Evolutionary conservation across 2,888 invertebrate genomes (phyloP).

Genomic region (Scaeva pyrastri): DNA sequence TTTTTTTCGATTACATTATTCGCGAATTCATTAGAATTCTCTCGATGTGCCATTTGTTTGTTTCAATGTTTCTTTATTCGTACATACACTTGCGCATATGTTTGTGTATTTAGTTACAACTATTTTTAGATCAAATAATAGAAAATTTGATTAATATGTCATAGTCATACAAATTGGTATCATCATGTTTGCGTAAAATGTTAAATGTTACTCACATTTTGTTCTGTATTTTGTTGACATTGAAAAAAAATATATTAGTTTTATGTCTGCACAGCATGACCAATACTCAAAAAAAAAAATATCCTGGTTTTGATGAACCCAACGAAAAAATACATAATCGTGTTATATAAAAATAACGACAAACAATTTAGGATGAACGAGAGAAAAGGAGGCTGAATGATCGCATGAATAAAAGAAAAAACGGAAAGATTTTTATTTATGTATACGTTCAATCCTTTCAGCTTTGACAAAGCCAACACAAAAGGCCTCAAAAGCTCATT

Average conservation of each 20-base stretch:
- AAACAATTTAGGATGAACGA: neutral
- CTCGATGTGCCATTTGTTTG: neutral
- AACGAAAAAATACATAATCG: constrained; percentile 17
- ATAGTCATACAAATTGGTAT: constrained; percentile 3
- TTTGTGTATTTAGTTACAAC: neutral
- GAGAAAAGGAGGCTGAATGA: neutral
- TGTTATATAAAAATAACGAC: constrained; percentile 24
- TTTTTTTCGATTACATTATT: neutral
- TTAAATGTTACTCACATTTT: constrained; percentile 14
- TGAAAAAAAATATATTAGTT: neutral
- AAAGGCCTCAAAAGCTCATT: constrained; percentile 23
- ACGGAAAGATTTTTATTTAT: neutral
- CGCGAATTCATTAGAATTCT: neutral
- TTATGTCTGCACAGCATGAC: constrained; percentile 10
- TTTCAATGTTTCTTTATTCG: neutral
- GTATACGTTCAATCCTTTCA: constrained; percentile 17
- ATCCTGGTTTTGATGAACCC: neutral
- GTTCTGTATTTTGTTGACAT: neutral
- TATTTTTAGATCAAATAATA: neutral
- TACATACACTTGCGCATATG: no score
- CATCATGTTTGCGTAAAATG: neutral
- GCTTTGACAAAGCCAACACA: constrained; percentile 18
- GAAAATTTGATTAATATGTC: constrained; percentile 1
- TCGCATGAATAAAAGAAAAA: constrained; percentile 9
- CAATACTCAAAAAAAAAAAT: neutral